Base-by-base conservation (phyloP, 1,140 invertebrate species). In the Bactericera cockerelli region DNA sequence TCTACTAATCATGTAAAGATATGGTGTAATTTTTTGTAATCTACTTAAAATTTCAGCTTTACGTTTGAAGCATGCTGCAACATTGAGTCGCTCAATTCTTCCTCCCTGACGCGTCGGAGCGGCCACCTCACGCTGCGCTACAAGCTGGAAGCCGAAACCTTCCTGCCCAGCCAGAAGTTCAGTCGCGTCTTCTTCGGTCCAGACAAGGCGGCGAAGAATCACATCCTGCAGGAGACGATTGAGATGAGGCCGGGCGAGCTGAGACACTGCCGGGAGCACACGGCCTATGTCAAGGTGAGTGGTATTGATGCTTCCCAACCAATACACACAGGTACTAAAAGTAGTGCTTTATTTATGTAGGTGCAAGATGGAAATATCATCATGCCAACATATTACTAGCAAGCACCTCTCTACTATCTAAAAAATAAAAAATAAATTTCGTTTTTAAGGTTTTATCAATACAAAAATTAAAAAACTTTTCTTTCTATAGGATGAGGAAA, bases 61-160 rank as follows among this genome's bases (percentile, higher is more conserved):
- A 78, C 83, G n/a, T 90, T 94, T 65, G 75, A 86, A 72, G 81
- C 88, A 0, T 95, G 92, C 69, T 92, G 89, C 66, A 80, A 79
- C 62, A 84, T 92, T 55, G 79, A 82, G 63, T 79, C 81, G 1
- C 77, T 78, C 14, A 78, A 78, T 64, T 74, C 77, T 3, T 69
- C 68, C 16, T 55, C 56, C 55, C 53, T 36, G 31, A 39, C 59
- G 8, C 28, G 38, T 28, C 39, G 59, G 21, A 55, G 42, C 13
- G 4, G 59, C 25, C 53, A 65, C 31, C 73, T 87, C 14, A 76
- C 71, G 60, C 67, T 91, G 1, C 79, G 81, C 63, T 89, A 87
- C 70, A 77, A 77, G 8, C 82, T 92, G n/a, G 87, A 89, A 73
- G 87, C 87, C 0, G 89, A 92, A 73, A 86, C 84, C 1, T 87